These are phyloP conservation scores for Muraenolepis orangiensis DNA, from an alignment of 2,797 vertebrate species.

Conservation along the genomic window DNA sequence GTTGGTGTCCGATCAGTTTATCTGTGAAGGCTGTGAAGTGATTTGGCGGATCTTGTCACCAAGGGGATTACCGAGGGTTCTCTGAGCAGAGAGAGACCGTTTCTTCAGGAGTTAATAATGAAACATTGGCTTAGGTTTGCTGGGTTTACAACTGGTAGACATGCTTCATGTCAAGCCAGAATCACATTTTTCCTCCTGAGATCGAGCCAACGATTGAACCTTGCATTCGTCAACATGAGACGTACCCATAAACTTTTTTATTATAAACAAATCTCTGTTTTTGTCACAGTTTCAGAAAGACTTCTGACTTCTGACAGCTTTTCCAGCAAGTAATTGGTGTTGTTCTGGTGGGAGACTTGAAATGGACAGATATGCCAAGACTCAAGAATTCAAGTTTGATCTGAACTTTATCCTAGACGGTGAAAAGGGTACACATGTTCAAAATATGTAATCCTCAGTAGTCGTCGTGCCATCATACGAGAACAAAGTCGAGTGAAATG, in stretches of 20 bases:
- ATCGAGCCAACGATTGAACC: slow-evolving; percentile 22
- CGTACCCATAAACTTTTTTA: slow-evolving; percentile 37
- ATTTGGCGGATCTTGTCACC: slow-evolving; percentile 39
- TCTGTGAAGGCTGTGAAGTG: slow-evolving; percentile 34
- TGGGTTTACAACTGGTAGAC: slow-evolving; percentile 26
- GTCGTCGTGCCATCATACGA: slow-evolving; percentile 52
- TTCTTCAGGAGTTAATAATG: slow-evolving; percentile 42
- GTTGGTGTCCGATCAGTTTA: slow-evolving; percentile 50
- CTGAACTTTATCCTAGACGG: slow-evolving; percentile 42
- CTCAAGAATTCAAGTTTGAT: slow-evolving; percentile 38
- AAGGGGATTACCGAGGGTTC: slow-evolving; percentile 44
- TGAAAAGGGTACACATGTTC: slow-evolving; percentile 52
- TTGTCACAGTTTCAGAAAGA: slow-evolving; percentile 31
- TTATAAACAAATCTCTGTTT: slow-evolving; percentile 32
- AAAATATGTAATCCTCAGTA: slow-evolving; percentile 52
- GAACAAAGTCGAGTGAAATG: not conserved
- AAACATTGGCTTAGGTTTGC: slow-evolving; percentile 50
- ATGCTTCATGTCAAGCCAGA: slow-evolving; percentile 24
- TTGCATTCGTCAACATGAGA: slow-evolving; percentile 25
- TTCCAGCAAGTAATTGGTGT: slow-evolving; percentile 31
- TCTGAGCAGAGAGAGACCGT: slow-evolving; percentile 28
- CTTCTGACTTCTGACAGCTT: slow-evolving; percentile 28
- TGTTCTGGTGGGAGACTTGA: slow-evolving; percentile 34
- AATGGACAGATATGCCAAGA: slow-evolving; percentile 23
- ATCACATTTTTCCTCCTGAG: not conserved